Evolutionary conservation across 2,113 vertebrate species (phyloP).

Genomic region (Oplegnathus fasciatus): DNA sequence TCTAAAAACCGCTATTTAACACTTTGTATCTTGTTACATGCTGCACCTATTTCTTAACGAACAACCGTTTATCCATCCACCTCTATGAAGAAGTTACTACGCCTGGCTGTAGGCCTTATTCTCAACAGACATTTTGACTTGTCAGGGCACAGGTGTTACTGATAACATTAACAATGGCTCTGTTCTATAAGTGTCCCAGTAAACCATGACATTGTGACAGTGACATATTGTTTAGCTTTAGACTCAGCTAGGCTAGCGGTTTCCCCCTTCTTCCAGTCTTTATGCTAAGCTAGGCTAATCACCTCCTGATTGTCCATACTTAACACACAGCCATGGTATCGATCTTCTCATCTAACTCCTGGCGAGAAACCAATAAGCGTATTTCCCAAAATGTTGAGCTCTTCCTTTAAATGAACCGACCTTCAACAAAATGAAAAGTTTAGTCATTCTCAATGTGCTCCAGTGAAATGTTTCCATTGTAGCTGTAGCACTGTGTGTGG

Average conservation of each 20-base stretch:
- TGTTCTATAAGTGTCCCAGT: no score
- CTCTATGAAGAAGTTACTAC: not conserved
- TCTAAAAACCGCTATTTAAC: no score
- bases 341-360: not conserved
- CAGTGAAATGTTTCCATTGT: constrained; percentile 17
- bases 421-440: not conserved
- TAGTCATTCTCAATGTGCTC: constrained; percentile 5
- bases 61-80: no score
- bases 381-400: not conserved
- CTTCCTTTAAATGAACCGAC: not conserved
- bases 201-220: no score
- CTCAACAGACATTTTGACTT: not conserved
- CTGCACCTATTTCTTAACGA: no score
- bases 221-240: not conserved
- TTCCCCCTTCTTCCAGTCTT: not conserved
- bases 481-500: constrained; percentile 59
- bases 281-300: not conserved
- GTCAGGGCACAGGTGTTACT: not conserved
- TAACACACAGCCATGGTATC: not conserved
- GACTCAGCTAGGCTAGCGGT: not conserved
- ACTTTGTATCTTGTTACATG: no score
- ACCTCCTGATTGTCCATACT: not conserved
- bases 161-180: no score
- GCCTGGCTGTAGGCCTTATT: no score
- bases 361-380: not conserved